Evolutionary conservation across 1,140 invertebrate species (phyloP).

Genomic region (Mya arenaria): DNA sequence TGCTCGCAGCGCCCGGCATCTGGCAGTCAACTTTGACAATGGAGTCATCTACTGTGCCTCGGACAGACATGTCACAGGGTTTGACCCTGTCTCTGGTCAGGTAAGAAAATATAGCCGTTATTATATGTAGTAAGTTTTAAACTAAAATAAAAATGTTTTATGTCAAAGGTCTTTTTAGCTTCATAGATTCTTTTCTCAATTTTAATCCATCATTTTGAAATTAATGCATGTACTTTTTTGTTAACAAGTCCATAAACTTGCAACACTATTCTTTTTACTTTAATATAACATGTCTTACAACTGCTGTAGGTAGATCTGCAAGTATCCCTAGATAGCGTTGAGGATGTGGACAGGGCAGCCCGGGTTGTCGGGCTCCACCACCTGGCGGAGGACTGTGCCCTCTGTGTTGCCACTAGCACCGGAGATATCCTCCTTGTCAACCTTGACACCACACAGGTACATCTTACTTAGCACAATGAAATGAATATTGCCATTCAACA

Average conservation of each 20-base stretch:
- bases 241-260: too few species aligned
- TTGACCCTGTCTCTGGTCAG: conserved; percentile 61
- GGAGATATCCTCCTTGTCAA: conserved; percentile 75
- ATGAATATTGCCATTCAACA: too few species aligned
- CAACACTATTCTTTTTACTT: too few species aligned
- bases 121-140: too few species aligned
- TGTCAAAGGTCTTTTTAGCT: too few species aligned
- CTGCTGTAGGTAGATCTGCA: conserved; percentile 55
- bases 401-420: conserved; percentile 69
- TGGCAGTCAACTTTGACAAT: conserved; percentile 71
- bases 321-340: conserved; percentile 53
- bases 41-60: conserved; percentile 66
- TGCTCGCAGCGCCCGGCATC: conserved; percentile 17
- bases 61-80: conserved; percentile 43
- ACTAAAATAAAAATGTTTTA: too few species aligned
- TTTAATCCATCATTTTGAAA: too few species aligned
- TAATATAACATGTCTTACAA: too few species aligned
- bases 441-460: conserved; percentile 60
- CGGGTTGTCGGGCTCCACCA: conserved; percentile 71
- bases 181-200: too few species aligned
- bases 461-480: not conserved
- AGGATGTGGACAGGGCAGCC: conserved; percentile 59
- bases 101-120: too few species aligned
- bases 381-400: conserved; percentile 71
- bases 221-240: too few species aligned